phyloP scores from a whole-genome alignment of 2,888 invertebrate species.

The Torymus aiolomorphi region DNA sequence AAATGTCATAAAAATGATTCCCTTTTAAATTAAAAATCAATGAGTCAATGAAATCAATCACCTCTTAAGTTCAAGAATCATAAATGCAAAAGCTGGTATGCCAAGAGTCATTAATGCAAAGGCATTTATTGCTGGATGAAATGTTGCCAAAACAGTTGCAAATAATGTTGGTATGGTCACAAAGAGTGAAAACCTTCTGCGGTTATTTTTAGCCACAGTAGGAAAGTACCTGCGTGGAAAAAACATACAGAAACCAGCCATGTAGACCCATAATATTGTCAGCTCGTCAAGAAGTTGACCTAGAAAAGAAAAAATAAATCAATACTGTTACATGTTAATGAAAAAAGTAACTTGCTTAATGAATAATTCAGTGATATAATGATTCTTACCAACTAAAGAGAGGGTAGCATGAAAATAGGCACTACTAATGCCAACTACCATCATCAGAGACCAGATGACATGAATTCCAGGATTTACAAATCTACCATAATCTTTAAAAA shows the following conservation, averaged over 20 bases:
- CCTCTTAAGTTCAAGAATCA: constrained; percentile 83
- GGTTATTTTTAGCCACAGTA: constrained; percentile 80
- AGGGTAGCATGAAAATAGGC: constrained; percentile 92
- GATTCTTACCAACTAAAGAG: constrained; percentile 81
- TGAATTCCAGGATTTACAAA: constrained; percentile 87
- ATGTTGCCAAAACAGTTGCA: constrained; percentile 83
- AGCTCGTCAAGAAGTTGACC: constrained; percentile 89
- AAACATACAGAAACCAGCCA: constrained; percentile 87
- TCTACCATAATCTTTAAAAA: constrained; percentile 86
- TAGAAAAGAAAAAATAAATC: constrained; percentile 63
- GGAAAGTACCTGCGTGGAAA: constrained; percentile 84
- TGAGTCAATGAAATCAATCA: constrained; percentile 74
- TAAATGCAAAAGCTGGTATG: constrained; percentile 82
- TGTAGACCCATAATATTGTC: constrained; percentile 88
- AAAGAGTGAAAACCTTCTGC: constrained; percentile 81
- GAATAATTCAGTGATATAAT: constrained; percentile 7
- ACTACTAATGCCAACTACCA: constrained; percentile 87
- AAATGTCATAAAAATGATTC: constrained; percentile 20
- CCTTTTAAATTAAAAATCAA: constrained; percentile 39
- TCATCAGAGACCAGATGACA: constrained; percentile 87
- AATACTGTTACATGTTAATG: neutral
- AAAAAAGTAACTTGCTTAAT: constrained; percentile 23
- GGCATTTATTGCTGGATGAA: constrained; percentile 89
- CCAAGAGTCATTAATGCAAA: constrained; percentile 87
- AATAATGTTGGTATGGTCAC: constrained; percentile 79